Base-by-base conservation (phyloP, 1,140 invertebrate species). In the Drosophila nigromelanica region DNA sequence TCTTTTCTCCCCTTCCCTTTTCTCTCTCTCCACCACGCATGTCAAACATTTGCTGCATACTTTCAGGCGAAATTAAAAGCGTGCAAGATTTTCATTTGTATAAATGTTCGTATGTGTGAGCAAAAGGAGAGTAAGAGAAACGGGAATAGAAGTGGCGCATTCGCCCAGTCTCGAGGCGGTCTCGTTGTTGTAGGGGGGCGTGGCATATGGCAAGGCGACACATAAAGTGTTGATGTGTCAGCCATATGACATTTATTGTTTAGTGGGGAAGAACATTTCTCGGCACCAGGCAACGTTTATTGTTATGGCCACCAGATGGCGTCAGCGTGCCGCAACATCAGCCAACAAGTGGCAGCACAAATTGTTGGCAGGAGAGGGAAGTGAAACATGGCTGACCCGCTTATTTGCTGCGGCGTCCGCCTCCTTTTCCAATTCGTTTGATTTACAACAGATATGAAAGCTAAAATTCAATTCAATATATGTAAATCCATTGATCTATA, bases 221-320 rank as follows among this genome's bases (percentile, higher is more conserved):
- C 78, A 86, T 87, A 86, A 86, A 86, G 83, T 86, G 82, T 86
- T 86, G 82, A 86, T 86, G 82, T 86, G 78, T 71, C 82, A 87
- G 67, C 82, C 82, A 87, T 79, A 86, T 86, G 82, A 86, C 82
- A 87, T 86, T 86, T 86, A 87, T 86, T 86, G 82, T 81, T 86
- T 87, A 76, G 72, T 21, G 37, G 50, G 15, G 12, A 39, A 39
- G 48, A 11, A 43, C 51, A 76, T 64, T 48, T 40, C 52, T 56
- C n/a, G 52, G 56, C 6, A 24, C 14, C 39, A 52, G 40, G 62
- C 15, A 27, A 47, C 67, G 63, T 87, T 86, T 86, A 86, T 81
- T 35, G 33, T 35, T 81, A 82, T 80, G 61, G 60, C 75, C 70
- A 59, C 54, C 82, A 85, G 81, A 81, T 86, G 78, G 75, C 82